These are phyloP conservation scores for Hipparchia semele DNA, from an alignment of 2,888 invertebrate species.

Conservation along the genomic window DNA sequence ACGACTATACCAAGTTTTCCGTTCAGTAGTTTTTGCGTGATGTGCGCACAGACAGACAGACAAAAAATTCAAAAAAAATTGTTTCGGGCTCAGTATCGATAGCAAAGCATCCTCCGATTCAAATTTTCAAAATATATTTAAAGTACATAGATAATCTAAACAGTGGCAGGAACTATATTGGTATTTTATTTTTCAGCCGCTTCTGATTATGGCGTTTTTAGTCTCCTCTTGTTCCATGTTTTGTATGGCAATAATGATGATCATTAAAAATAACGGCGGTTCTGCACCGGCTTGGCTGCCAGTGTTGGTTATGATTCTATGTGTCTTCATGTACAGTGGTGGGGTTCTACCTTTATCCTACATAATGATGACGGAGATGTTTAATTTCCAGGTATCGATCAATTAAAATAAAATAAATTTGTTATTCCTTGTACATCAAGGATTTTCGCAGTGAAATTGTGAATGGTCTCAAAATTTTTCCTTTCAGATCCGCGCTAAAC, in stretches of 20 bases:
- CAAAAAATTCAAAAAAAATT: too few species aligned
- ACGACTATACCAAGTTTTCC: too few species aligned
- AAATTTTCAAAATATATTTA: too few species aligned
- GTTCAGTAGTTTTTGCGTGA: too few species aligned
- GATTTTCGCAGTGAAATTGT: too few species aligned
- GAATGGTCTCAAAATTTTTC: background rate
- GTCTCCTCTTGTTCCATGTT: slow-evolving; percentile 11
- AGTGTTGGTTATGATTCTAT: slow-evolving; percentile 63
- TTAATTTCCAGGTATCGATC: slow-evolving; percentile 19
- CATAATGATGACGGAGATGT: slow-evolving; percentile 28
- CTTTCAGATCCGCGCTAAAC: slow-evolving; percentile 58
- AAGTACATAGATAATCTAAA: too few species aligned
- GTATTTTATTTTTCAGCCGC: slow-evolving; percentile 5
- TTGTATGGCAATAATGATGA: slow-evolving; percentile 43
- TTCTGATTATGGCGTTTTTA: slow-evolving; percentile 10
- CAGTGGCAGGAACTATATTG: too few species aligned
- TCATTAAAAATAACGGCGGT: slow-evolving; percentile 50
- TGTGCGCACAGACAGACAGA: too few species aligned
- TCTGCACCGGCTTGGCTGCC: slow-evolving; percentile 45
- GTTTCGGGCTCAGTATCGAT: too few species aligned
- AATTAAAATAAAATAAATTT: background rate
- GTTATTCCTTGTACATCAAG: too few species aligned
- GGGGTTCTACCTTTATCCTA: slow-evolving; percentile 19
- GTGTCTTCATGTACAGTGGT: slow-evolving; percentile 27
- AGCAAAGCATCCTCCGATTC: too few species aligned